Conservation (phyloP, 2,797 vertebrate genomes). For the Danio aesculapii region DNA sequence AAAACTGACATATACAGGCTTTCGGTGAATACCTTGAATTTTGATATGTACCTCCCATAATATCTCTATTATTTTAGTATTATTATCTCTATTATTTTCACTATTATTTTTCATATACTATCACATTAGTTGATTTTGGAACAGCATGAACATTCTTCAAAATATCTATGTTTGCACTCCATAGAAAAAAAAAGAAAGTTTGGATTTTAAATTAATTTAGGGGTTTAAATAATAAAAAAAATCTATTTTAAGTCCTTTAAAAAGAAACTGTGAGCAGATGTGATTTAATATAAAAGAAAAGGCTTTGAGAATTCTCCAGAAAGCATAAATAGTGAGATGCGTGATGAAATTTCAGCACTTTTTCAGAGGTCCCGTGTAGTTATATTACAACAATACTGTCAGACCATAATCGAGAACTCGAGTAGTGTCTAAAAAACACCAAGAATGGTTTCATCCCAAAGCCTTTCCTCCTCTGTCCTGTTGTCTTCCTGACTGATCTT, state of each 20-base stretch:
- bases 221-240: neutral
- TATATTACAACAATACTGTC: constrained; percentile 6
- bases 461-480: constrained; percentile 87
- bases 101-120: too few species aligned
- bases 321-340: neutral
- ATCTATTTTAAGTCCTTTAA: neutral
- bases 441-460: constrained; percentile 90
- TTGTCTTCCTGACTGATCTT: constrained; percentile 69
- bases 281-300: neutral
- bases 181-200: neutral
- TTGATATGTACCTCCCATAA: neutral
- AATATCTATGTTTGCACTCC: neutral
- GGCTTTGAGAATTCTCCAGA: neutral
- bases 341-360: neutral
- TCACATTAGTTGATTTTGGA: neutral
- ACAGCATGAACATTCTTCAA: neutral
- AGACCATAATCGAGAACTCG: neutral
- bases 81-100: too few species aligned
- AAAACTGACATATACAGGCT: too few species aligned
- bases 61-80: too few species aligned
- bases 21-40: neutral
- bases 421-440: constrained; percentile 74
- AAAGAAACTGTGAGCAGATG: constrained; percentile 4
- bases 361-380: neutral
- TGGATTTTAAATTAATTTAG: neutral